A percentile compares a stretch with the other conserved stretches of the same genome.
These are phyloP conservation scores for Xanthia icteritia DNA, from an alignment of 2,888 invertebrate species.

Conservation along the genomic window DNA sequence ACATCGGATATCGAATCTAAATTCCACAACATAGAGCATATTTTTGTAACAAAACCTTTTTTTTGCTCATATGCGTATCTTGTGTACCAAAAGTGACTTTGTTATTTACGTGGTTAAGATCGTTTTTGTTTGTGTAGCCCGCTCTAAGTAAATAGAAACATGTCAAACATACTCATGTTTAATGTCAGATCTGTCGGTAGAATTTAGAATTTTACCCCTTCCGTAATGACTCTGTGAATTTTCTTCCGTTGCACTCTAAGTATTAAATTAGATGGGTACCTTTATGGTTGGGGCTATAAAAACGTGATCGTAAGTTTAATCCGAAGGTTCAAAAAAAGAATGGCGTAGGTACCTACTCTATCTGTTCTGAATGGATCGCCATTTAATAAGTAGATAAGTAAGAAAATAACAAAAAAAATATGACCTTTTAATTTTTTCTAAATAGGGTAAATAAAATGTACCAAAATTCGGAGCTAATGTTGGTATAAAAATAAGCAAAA, in stretches of 20 bases:
- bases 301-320: constrained; percentile 20
- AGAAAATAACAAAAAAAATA: background rate
- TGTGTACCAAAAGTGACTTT: constrained; percentile 70
- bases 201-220: constrained; percentile 76
- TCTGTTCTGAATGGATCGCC: no score
- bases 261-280: constrained; percentile 18
- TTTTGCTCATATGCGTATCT: constrained; percentile 41
- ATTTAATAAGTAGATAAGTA: background rate
- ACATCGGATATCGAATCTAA: constrained; percentile 75
- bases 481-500: background rate
- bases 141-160: constrained; percentile 74
- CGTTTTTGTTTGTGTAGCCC: constrained; percentile 66
- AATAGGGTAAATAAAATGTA: background rate
- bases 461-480: background rate
- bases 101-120: constrained; percentile 65
- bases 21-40: constrained; percentile 69
- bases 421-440: background rate
- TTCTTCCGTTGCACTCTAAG: constrained; percentile 52
- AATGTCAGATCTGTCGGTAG: constrained; percentile 75
- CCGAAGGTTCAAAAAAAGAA: background rate
- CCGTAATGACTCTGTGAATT: constrained; percentile 68
- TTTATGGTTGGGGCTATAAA: constrained; percentile 6
- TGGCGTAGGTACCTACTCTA: background rate
- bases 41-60: constrained; percentile 68
- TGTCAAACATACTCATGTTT: constrained; percentile 76